Evolutionary conservation across 35 echinoderm and acorn worm species (phyloP), one percentile per base, ranked within the genome.

Genomic region (Heliocidaris erythrogramma): DNA sequence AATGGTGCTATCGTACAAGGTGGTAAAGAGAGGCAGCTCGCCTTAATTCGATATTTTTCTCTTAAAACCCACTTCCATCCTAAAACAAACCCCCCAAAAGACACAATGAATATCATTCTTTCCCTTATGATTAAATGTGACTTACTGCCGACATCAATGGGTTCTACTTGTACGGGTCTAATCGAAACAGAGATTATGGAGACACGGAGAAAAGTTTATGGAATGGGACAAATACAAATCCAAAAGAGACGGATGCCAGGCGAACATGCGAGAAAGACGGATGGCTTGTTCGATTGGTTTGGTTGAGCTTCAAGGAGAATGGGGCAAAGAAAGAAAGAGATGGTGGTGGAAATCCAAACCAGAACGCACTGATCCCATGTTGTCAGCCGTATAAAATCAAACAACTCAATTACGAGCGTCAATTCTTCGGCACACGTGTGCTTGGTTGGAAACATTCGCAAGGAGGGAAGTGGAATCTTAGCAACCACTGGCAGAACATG

Each of bases 381-480:
- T 78, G 65, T 27, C 65, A 78, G 65, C 17, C 65, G 65, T 27
- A 78, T 78, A 21, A 78, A 78, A 78, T 78, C 65, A 78, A 78
- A 78, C 65, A 78, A 78, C 65, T 78, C 65, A 78, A 78, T 78
- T 78, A 78, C 18, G 65, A 78, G 65, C 21, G 65, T n/a, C 65
- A 18, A 27, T 78, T 78, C 65, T 78, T 78, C 65, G 18, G 65
- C 18, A 78, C 65, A 78, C 65, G 65, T 78, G 65, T 24, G 65
- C 65, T 7, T n/a, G 65, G 65, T 78, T 78, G 65, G 27, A 78
- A 78, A 78, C 65, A 78, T 78, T 78, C 65, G 18, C 65, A n/a
- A 21, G 27, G 65, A 78, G 18, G 65, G 65, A 78, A 78, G 27
- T n/a, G 65, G 65, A 18, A 27, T 24, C 65, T 78, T 78, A n/a